Base-by-base conservation (phyloP, 2,888 invertebrate species). In the Amphipyra tragopoginis region DNA sequence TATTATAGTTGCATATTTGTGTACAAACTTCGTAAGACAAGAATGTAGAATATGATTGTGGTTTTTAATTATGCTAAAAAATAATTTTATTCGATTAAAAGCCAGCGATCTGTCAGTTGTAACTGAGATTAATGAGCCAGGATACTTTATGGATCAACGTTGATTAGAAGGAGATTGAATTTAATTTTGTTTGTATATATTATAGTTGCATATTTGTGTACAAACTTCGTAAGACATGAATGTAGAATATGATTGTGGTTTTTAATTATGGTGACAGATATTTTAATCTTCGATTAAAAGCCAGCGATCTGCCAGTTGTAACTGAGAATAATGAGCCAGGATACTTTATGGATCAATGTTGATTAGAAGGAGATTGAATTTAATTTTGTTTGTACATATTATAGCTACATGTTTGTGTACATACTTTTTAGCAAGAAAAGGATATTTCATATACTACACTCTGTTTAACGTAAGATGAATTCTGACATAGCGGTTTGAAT, bases 81-180 rank as follows among this genome's bases (percentile, higher is more conserved):
- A 85, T 92, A 91, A 93, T 93, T 93, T 93, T 92, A 93, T 88
- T 90, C 90, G 90, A 92, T 93, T 92, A 92, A 90, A 87, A 82
- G 81, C 86, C 89, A 89, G 81, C 78, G 75, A 78, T 86, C 86
- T 88, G 89, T 88, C 89, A 86, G 83, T 74, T 73, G 69, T 83
- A 84, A 81, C 82, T 78, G 83, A 85, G 86, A 89, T 84, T 90
- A 90, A 90, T 90, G 89, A 87, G 87, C 77, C 68, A 61, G 67
- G 69, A 62, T 78, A 67, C 64, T 80, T 79, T 80, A 79, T 74
- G 72, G 74, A 66, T 66, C 49, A 44, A 48, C 58, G 40, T 76
- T 78, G 79, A 74, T 72, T 76, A 74, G 67, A 55, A 50, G 13
- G 26, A 45, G 64, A 66, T 76, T 77, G 50, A 63, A 77, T 60